Evolutionary conservation across 2,113 vertebrate species (phyloP).

Genomic region (Periophthalmodon schlosseri): DNA sequence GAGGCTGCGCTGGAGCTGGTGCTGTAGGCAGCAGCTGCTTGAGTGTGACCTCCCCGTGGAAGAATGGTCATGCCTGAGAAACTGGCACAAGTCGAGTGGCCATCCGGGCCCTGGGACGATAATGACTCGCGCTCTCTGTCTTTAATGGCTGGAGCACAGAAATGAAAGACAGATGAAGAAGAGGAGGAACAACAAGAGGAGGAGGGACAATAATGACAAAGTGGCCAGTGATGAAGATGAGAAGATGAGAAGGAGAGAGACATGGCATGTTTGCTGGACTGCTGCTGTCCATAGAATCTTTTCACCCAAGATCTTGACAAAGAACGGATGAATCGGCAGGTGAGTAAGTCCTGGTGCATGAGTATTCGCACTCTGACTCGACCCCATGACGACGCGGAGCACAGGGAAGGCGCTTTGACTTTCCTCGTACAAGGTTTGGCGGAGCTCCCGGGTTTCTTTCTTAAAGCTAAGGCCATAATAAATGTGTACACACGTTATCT

Average conservation of each 20-base stretch:
- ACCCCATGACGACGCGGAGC: constrained; percentile 55
- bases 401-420: constrained; percentile 14
- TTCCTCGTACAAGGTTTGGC: constrained; percentile 17
- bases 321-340: constrained; percentile 78
- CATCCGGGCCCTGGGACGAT: constrained; percentile 76
- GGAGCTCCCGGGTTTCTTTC: not conserved
- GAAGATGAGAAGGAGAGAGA: constrained; percentile 3
- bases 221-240: constrained; percentile 10
- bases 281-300: constrained; percentile 43
- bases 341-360: constrained; percentile 82
- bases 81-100: constrained; percentile 74
- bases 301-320: constrained; percentile 70
- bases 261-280: constrained; percentile 2
- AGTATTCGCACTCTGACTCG: constrained; percentile 79
- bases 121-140: constrained; percentile 77
- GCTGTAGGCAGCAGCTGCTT: constrained; percentile 61
- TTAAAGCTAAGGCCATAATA: constrained; percentile 43
- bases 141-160: constrained; percentile 79
- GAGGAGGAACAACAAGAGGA: constrained; percentile 23
- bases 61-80: constrained; percentile 89
- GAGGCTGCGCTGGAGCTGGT: constrained; percentile 59
- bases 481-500: not conserved
- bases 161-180: constrained; percentile 69
- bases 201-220: constrained; percentile 16
- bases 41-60: constrained; percentile 76